Conservation (phyloP, 2,888 invertebrate genomes). For the Dolichomitus sp. region DNA sequence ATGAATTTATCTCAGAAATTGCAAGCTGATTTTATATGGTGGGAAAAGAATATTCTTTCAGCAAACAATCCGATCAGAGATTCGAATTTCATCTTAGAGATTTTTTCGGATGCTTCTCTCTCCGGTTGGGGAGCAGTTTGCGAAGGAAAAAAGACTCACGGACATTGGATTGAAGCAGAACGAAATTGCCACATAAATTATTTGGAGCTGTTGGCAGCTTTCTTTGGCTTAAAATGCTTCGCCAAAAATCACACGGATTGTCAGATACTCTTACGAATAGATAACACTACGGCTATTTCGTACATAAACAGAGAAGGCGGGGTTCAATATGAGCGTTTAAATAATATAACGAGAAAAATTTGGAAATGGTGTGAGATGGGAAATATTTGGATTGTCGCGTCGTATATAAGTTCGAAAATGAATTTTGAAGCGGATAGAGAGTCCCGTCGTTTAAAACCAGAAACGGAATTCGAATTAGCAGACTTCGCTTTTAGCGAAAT, state of each 20-base stretch:
- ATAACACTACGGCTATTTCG: slow-evolving; percentile 45
- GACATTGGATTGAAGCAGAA: slow-evolving; percentile 31
- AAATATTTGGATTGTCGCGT: slow-evolving; percentile 45
- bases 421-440: slow-evolving; percentile 52
- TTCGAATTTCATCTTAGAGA: slow-evolving; percentile 22
- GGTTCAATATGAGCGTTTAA: background rate
- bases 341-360: slow-evolving; percentile 54
- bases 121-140: slow-evolving; percentile 45
- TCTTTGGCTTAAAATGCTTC: slow-evolving; percentile 56
- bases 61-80: slow-evolving; percentile 20
- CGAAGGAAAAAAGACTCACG: slow-evolving; percentile 19
- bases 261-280: slow-evolving; percentile 51
- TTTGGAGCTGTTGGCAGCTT: slow-evolving; percentile 49
- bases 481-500: slow-evolving; percentile 29
- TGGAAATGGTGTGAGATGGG: slow-evolving; percentile 52
- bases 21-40: slow-evolving; percentile 41
- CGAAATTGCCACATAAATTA: slow-evolving; percentile 34
- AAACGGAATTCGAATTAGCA: slow-evolving; percentile 47
- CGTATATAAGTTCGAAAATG: slow-evolving; percentile 47
- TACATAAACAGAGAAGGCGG: slow-evolving; percentile 44
- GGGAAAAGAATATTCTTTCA: slow-evolving; percentile 17
- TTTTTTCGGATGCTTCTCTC: slow-evolving; percentile 43
- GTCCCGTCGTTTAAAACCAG: slow-evolving; percentile 37
- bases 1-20: slow-evolving; percentile 34
- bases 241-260: slow-evolving; percentile 17